phyloP scores from a whole-genome alignment of 2,113 vertebrate species.

The Neodon shergylaensis region DNA sequence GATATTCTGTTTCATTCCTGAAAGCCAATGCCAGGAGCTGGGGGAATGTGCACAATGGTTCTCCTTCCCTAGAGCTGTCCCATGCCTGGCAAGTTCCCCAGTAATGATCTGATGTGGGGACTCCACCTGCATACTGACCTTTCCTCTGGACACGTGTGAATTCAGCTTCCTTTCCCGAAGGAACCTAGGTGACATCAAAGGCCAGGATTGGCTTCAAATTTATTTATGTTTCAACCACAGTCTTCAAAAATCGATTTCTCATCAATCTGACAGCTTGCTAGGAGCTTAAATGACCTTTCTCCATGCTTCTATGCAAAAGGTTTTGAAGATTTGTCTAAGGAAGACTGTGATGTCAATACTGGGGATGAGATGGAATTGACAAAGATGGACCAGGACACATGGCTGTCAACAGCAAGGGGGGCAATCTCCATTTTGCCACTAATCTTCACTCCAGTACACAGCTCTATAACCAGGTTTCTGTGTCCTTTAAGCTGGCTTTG shows the following conservation, averaged over 20 bases:
- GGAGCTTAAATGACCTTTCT: not conserved
- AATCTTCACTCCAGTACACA: too few relatives aligned
- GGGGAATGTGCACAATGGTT: not conserved
- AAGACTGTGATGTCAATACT: not conserved
- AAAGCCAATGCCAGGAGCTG: not conserved
- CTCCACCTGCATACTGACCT: not conserved
- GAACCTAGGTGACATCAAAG: not conserved
- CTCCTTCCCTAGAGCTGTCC: not conserved
- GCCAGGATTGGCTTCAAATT: not conserved
- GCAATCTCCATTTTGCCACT: too few relatives aligned
- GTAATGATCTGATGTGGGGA: not conserved
- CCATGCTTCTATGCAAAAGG: not conserved
- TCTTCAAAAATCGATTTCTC: constrained; percentile 43
- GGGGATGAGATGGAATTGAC: not conserved
- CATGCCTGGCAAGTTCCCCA: not conserved
- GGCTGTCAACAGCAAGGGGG: too few relatives aligned
- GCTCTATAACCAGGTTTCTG: not conserved
- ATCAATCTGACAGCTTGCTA: not conserved
- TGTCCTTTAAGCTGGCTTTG: not conserved
- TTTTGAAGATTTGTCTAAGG: not conserved
- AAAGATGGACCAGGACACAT: not conserved
- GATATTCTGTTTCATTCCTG: not conserved
- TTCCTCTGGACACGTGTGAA: not conserved
- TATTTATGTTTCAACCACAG: constrained; percentile 8
- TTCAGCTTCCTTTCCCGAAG: not conserved